These are phyloP conservation scores for Tetraneura akinire DNA, from an alignment of 1,140 invertebrate genomes.

Conservation along the genomic window DNA sequence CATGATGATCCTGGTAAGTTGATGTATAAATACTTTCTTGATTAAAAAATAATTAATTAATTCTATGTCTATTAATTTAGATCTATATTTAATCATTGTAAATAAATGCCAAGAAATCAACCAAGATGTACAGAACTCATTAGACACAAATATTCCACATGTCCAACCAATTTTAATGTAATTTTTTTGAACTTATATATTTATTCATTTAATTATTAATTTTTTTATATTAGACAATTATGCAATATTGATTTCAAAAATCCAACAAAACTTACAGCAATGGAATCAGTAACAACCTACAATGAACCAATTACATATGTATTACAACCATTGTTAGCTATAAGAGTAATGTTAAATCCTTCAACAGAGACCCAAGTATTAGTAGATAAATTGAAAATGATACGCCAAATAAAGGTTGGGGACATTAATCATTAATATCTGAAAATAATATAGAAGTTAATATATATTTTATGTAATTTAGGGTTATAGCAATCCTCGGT, in stretches of 20 bases:
- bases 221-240: conserved; percentile 53
- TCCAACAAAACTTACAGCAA: conserved; percentile 39
- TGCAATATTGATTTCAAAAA: conserved; percentile 51
- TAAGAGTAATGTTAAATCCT: conserved; percentile 75
- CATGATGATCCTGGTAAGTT: conserved; percentile 61
- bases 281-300: conserved; percentile 45
- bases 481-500: conserved; percentile 59
- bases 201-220: neutral
- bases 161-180: conserved; percentile 32
- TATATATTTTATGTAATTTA: conserved; percentile 52
- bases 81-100: conserved; percentile 68
- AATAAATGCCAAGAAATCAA: conserved; percentile 74
- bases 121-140: conserved; percentile 56
- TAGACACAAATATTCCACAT: conserved; percentile 35
- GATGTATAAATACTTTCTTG: conserved; percentile 26
- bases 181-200: neutral
- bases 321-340: conserved; percentile 63
- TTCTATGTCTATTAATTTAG: conserved; percentile 55
- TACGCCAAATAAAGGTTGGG: conserved; percentile 77
- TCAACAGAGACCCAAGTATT: conserved; percentile 75
- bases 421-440: neutral
- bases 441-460: neutral
- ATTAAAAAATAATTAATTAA: conserved; percentile 48
- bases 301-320: conserved; percentile 48
- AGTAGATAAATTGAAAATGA: conserved; percentile 77